These are phyloP conservation scores for Gymnoscopelus microlampas DNA, from an alignment of 2,797 vertebrate genomes.

Conservation along the genomic window DNA sequence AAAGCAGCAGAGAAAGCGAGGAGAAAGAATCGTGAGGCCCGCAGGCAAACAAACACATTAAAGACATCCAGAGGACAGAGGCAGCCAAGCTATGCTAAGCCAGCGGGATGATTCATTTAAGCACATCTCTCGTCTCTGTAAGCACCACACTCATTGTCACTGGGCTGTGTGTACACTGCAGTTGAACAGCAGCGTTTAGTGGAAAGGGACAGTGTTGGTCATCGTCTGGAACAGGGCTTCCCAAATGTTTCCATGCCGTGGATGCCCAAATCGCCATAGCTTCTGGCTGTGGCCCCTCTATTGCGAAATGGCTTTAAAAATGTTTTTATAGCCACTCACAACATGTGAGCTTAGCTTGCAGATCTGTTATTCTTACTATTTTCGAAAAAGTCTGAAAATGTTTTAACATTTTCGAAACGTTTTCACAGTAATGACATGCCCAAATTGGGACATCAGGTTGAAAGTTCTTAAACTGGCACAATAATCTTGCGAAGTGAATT, in stretches of 20 bases:
- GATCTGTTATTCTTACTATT: no score
- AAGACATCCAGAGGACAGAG: constrained; percentile 78
- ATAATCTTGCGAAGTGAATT: no score
- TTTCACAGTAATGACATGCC: no score
- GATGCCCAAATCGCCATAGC: no score
- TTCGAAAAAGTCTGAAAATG: no score
- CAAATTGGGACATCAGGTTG: no score
- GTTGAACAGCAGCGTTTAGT: constrained; percentile 62
- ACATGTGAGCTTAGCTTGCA: no score
- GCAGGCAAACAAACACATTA: constrained; percentile 81
- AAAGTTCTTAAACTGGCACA: no score
- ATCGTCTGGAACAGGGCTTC: constrained; percentile 57
- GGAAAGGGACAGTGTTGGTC: constrained; percentile 64
- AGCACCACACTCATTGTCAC: constrained; percentile 75
- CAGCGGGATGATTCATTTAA: constrained; percentile 84
- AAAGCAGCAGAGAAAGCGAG: constrained; percentile 76
- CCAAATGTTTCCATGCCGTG: neutral
- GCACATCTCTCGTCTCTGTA: constrained; percentile 77
- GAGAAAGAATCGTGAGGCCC: constrained; percentile 74
- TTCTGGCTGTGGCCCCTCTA: no score
- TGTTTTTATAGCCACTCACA: no score
- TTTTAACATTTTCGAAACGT: no score
- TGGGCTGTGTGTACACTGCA: constrained; percentile 64
- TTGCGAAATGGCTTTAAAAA: no score
- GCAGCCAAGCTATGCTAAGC: constrained; percentile 83